Percentiles rank a stretch among this genome's conserved stretches.
These are phyloP conservation scores for Aegithalos caudatus DNA, from an alignment of 2,113 vertebrate species.

Conservation along the genomic window DNA sequence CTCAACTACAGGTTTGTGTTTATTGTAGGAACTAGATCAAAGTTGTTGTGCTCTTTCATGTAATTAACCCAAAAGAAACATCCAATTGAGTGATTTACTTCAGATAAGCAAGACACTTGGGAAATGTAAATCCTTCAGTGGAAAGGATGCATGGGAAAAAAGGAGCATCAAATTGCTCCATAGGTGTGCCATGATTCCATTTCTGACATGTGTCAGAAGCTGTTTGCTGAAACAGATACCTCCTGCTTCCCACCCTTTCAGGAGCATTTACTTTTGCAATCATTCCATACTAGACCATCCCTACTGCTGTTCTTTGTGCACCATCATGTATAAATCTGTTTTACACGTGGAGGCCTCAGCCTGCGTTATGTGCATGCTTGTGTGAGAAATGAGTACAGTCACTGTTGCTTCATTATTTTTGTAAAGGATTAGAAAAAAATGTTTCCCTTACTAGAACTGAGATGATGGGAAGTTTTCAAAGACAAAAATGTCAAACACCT, in stretches of 20 bases:
- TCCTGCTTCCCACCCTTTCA: neutral
- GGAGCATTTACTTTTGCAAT: neutral
- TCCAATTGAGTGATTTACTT: neutral
- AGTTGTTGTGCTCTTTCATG: conserved; percentile 4
- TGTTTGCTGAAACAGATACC: neutral
- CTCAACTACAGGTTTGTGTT: neutral
- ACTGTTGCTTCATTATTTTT: conserved; percentile 33
- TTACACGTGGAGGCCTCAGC: neutral
- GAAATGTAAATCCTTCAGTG: neutral
- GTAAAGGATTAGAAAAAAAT: conserved; percentile 6
- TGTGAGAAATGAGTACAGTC: neutral
- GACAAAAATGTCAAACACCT: conserved; percentile 14
- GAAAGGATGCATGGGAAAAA: conserved; percentile 13
- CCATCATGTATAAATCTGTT: neutral
- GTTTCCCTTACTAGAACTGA: conserved; percentile 1
- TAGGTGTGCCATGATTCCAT: neutral
- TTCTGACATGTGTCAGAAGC: neutral
- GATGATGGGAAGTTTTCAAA: conserved; percentile 49
- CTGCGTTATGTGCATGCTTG: neutral
- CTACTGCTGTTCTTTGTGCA: neutral
- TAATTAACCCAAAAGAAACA: conserved; percentile 22
- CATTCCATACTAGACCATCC: neutral
- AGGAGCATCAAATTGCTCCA: neutral
- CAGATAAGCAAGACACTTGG: neutral
- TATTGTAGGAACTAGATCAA: neutral